Evolutionary conservation across 2,113 vertebrate genomes (phyloP), one percentile per base, ranked within the genome.

Genomic region (Pterocles burchelli): DNA sequence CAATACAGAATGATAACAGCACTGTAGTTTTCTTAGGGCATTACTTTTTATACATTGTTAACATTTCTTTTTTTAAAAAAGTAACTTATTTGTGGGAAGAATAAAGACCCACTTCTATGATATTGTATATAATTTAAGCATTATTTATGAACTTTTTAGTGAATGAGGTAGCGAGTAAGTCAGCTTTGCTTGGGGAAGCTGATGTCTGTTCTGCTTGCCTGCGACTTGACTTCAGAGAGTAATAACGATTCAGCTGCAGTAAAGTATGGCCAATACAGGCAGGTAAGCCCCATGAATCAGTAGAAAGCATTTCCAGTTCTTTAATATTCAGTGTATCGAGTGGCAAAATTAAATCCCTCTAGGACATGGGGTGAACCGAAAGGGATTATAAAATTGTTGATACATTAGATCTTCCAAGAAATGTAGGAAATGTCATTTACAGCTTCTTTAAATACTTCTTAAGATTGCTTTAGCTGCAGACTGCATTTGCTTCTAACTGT

Each of bases 81-180:
- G 22, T 96, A 91, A 97, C 94, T 97, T 97, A 97, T 96, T 98
- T 95, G 92, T 93, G 96, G 95, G 92, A 58, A 95, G 61, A 92
- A 94, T 93, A 96, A 97, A 96, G 93, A 71, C 92, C 94, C 90
- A 92, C 88, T 34, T 92, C 85, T 91, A 25, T 58, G n/a, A 86
- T 63, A 74, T 41, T 92, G 73, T 79, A 91, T 26, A 94, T 78
- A 97, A 89, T 88, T 85, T 59, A 95, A 95, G 86, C 71, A 48
- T 51, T 93, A 93, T 88, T 91, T 94, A 92, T 95, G 92, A 63
- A 28, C 41, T 48, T 85, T 94, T 83, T 46, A 77, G 63, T 48
- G 54, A 89, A 62, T 22, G 80, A 90, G 72, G 80, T 8, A 41
- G 72, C 15, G 8, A 70, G 29, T 62, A 25, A 66, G 36, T 46